phyloP scores from a whole-genome alignment of 1,140 invertebrate genomes.

The Anadara kagoshimensis region DNA sequence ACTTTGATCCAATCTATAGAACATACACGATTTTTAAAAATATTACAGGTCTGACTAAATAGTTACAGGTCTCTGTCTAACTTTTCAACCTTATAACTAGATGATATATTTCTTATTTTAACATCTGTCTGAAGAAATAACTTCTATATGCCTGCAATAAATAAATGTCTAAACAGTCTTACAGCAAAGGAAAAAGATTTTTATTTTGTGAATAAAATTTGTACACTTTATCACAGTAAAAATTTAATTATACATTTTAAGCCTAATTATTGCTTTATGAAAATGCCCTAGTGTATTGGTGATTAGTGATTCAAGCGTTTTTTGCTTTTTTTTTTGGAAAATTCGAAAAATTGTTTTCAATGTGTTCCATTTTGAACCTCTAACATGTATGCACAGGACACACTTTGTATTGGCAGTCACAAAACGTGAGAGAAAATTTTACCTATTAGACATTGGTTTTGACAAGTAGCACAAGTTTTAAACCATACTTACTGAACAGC shows the following conservation, averaged over 20 bases:
- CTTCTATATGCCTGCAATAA: not conserved
- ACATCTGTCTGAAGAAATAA: not conserved
- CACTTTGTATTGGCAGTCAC: not conserved
- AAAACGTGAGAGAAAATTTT: constrained; percentile 16
- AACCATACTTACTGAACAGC: constrained; percentile 65
- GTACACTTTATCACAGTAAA: too few relatives aligned
- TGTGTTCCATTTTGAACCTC: not conserved
- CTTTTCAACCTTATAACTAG: too few relatives aligned
- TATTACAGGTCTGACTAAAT: not conserved
- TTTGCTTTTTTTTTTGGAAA: not conserved
- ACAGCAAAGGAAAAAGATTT: too few relatives aligned
- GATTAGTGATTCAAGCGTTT: too few relatives aligned
- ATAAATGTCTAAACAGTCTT: not conserved
- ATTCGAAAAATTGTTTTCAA: not conserved
- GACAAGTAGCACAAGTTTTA: not conserved
- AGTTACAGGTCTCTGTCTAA: not conserved
- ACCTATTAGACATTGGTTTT: not conserved
- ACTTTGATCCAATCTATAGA: too few relatives aligned
- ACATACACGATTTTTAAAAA: too few relatives aligned
- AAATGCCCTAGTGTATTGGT: too few relatives aligned
- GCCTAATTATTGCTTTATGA: too few relatives aligned
- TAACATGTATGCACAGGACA: not conserved
- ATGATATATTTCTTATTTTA: too few relatives aligned
- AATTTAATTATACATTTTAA: too few relatives aligned
- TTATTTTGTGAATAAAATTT: too few relatives aligned